Conservation (phyloP, 1,140 invertebrate species). For the Ips nitidus region DNA sequence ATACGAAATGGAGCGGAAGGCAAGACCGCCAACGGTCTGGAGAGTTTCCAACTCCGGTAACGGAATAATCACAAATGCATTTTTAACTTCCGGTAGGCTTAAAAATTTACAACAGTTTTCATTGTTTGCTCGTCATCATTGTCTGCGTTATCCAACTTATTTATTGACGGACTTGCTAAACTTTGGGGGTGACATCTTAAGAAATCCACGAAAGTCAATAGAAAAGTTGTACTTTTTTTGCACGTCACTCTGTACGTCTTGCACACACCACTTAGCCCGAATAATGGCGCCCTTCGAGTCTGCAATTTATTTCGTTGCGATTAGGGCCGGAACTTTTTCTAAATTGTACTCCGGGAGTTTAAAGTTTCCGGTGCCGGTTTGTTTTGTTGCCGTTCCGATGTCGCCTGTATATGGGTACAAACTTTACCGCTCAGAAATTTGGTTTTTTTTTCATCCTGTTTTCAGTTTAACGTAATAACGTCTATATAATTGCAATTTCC, state of each 20-base stretch:
- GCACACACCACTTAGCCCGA: constrained; percentile 33
- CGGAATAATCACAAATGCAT: constrained; percentile 24
- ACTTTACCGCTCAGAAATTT: neutral
- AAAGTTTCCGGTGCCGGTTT: too few species aligned
- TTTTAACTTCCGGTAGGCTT: constrained; percentile 14
- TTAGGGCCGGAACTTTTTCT: constrained; percentile 26
- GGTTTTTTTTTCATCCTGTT: neutral
- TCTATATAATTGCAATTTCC: neutral
- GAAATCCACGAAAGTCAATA: constrained; percentile 35
- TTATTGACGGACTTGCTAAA: constrained; percentile 23
- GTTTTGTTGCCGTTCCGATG: too few species aligned
- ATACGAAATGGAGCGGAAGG: constrained; percentile 25
- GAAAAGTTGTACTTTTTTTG: constrained; percentile 31
- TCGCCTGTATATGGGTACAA: neutral
- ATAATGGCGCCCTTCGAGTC: constrained; percentile 25
- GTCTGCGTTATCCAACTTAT: neutral
- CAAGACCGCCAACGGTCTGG: constrained; percentile 11
- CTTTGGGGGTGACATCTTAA: constrained; percentile 24
- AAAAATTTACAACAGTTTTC: neutral
- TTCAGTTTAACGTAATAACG: neutral
- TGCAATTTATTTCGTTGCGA: constrained; percentile 33
- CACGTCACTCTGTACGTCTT: constrained; percentile 32
- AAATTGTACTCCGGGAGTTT: neutral
- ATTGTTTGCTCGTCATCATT: too few species aligned
- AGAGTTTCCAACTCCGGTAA: constrained; percentile 23